Evolutionary conservation across 2,113 vertebrate species (phyloP).

Genomic region (Paratilapia polleni): DNA sequence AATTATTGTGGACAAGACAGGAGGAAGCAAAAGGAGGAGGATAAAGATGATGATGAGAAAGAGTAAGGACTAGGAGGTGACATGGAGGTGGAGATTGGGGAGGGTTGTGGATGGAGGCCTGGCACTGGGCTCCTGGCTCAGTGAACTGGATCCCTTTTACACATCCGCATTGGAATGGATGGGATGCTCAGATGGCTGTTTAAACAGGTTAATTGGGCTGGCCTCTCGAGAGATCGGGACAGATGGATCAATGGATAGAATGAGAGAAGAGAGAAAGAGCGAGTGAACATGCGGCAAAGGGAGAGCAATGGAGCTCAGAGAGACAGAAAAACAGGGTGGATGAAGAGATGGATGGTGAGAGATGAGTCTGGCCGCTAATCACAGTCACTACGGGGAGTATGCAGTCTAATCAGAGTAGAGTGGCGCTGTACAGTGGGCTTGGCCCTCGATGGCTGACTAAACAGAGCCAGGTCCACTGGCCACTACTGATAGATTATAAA

Average conservation of each 20-base stretch:
- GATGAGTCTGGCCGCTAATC: slow-evolving; percentile 63
- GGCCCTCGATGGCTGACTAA: slow-evolving; percentile 37
- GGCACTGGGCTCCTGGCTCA: slow-evolving; percentile 56
- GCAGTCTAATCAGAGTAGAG: slow-evolving; percentile 64
- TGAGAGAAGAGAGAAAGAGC: slow-evolving; percentile 55
- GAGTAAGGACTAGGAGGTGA: slow-evolving; percentile 15
- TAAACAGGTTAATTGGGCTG: slow-evolving; percentile 80
- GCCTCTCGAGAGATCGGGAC: slow-evolving; percentile 66
- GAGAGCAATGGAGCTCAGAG: slow-evolving; percentile 38
- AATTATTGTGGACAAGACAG: slow-evolving; percentile 32
- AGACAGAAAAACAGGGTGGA: slow-evolving; percentile 38
- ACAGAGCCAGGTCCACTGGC: slow-evolving; percentile 48
- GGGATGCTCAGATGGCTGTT: slow-evolving; percentile 76
- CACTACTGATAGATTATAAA: slow-evolving; percentile 42
- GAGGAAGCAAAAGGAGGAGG: not conserved
- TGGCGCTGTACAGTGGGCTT: slow-evolving; percentile 31
- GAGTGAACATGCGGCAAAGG: slow-evolving; percentile 53
- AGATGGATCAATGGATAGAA: slow-evolving; percentile 75
- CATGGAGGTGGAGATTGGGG: slow-evolving; percentile 24
- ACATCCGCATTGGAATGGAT: slow-evolving; percentile 67
- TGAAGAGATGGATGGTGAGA: slow-evolving; percentile 41
- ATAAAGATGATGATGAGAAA: not conserved
- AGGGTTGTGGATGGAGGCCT: slow-evolving; percentile 41
- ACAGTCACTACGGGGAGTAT: slow-evolving; percentile 53
- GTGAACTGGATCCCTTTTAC: slow-evolving; percentile 63